Evolutionary conservation across 1,140 invertebrate species (phyloP).

Genomic region (Stenopsyche tienmushanensis): DNA sequence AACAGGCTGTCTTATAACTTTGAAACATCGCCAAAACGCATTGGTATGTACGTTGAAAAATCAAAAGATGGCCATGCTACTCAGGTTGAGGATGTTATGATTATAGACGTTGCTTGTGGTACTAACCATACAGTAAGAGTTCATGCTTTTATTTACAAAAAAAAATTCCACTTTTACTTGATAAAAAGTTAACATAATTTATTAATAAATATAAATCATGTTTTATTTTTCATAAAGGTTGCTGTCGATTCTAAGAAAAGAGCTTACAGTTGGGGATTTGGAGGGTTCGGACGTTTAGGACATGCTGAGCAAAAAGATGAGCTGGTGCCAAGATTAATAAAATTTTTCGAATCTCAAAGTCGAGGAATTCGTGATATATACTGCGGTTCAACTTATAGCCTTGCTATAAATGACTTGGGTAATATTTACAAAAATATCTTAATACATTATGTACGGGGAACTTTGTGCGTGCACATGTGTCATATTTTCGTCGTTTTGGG

Average conservation of each 20-base stretch:
- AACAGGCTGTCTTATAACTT: conserved; percentile 86
- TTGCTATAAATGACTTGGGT: conserved; percentile 81
- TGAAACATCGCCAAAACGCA: conserved; percentile 80
- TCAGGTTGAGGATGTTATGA: conserved; percentile 82
- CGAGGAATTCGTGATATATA: conserved; percentile 77
- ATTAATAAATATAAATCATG: conserved; percentile 4
- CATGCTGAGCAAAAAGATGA: conserved; percentile 92
- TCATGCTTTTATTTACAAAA: neutral
- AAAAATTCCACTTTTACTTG: too few species aligned
- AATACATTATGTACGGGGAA: too few species aligned
- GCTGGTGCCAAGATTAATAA: conserved; percentile 84
- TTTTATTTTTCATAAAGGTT: conserved; percentile 57
- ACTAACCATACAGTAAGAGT: conserved; percentile 80
- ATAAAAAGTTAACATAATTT: neutral
- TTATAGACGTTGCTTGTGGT: conserved; percentile 87
- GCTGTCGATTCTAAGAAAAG: conserved; percentile 84
- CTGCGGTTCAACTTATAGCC: conserved; percentile 84
- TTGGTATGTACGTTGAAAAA: conserved; percentile 86
- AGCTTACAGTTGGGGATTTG: conserved; percentile 92
- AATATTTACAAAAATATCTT: conserved; percentile 39
- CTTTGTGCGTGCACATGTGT: too few species aligned
- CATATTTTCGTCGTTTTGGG: too few species aligned
- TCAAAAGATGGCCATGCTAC: conserved; percentile 82
- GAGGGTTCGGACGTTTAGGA: conserved; percentile 88
- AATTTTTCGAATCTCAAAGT: conserved; percentile 82